phyloP scores from a whole-genome alignment of 2,888 invertebrate genomes.

The Rhagonycha lutea region DNA sequence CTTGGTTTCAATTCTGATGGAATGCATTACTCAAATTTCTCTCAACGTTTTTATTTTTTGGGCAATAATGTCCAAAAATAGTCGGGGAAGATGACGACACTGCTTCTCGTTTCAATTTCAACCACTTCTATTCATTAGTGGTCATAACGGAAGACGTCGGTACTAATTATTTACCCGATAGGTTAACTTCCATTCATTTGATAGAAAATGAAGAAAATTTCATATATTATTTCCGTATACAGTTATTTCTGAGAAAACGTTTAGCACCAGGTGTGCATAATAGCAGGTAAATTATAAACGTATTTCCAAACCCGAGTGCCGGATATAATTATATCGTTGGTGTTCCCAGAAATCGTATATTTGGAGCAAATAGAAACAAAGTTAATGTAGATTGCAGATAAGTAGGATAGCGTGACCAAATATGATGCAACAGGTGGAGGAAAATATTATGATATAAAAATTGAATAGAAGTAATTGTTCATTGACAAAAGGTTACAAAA shows the following conservation, averaged over 20 bases:
- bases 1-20: background rate
- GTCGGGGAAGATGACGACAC: background rate
- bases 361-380: slow-evolving; percentile 21
- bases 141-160: background rate
- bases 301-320: slow-evolving; percentile 31
- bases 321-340: slow-evolving; percentile 29
- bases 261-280: slow-evolving; percentile 27
- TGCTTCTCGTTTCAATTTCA: too few species aligned
- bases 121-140: too few species aligned
- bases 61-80: background rate
- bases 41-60: background rate
- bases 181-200: background rate
- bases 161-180: background rate
- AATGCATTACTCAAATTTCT: background rate
- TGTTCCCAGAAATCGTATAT: slow-evolving; percentile 28
- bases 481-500: background rate
- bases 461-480: background rate
- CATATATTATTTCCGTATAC: slow-evolving; percentile 7
- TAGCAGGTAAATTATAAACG: slow-evolving; percentile 27
- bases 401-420: slow-evolving; percentile 6
- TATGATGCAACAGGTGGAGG: slow-evolving; percentile 18
- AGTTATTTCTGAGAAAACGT: slow-evolving; percentile 21
- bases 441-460: background rate
- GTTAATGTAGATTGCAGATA: slow-evolving; percentile 14
- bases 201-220: background rate